A percentile compares a stretch with the other conserved stretches of the same genome.
Conservation (phyloP, 2,888 invertebrate species). For the Macaria liturata region DNA sequence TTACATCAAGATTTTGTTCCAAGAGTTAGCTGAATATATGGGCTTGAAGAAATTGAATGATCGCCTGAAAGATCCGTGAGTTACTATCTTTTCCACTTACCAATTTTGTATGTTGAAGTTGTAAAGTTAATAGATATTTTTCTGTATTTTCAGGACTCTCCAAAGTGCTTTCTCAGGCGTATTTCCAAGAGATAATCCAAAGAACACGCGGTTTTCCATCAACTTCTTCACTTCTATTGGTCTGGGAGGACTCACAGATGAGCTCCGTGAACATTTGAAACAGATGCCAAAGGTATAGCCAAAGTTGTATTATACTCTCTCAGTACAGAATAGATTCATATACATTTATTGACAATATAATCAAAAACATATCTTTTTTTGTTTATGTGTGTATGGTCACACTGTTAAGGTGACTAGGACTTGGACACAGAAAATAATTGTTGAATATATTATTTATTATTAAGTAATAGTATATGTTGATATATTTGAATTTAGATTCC, state of each 20-base stretch:
- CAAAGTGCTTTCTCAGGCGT: conserved; percentile 94
- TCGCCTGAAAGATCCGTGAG: conserved; percentile 94
- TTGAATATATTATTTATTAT: too few species aligned
- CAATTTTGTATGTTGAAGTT: conserved; percentile 12
- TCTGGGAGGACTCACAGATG: conserved; percentile 97
- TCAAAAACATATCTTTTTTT: too few species aligned
- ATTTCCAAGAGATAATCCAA: conserved; percentile 97
- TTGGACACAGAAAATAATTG: too few species aligned
- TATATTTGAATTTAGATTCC: too few species aligned
- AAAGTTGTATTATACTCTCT: background rate
- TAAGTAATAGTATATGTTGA: too few species aligned
- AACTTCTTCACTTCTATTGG: conserved; percentile 99
- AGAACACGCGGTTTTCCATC: conserved; percentile 98
- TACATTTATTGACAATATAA: too few species aligned
- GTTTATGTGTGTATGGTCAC: too few species aligned
- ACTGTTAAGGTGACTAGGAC: too few species aligned
- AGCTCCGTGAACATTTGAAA: conserved; percentile 94
- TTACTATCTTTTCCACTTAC: conserved; percentile 44
- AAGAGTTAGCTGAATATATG: conserved; percentile 98
- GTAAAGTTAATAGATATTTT: conserved; percentile 21
- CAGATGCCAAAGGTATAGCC: conserved; percentile 85
- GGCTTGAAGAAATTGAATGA: conserved; percentile 95
- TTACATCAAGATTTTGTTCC: conserved; percentile 98
- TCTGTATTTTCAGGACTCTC: conserved; percentile 86
- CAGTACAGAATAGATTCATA: too few species aligned